A percentile compares a stretch with the other conserved stretches of the same genome.
Evolutionary conservation across 2,113 vertebrate genomes (phyloP).

Genomic region (Callocephalon fimbriatum): DNA sequence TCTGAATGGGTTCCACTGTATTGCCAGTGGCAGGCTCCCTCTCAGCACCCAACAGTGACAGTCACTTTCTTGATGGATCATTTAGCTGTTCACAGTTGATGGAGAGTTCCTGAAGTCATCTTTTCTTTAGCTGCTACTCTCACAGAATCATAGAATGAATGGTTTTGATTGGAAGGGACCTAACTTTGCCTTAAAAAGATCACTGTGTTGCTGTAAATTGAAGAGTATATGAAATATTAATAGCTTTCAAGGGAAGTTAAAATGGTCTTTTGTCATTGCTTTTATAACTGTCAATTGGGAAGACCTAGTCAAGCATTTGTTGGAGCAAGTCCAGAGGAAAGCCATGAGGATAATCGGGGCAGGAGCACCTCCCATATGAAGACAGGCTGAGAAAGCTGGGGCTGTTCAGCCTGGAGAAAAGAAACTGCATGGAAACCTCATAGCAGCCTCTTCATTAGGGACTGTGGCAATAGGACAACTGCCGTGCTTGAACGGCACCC

Average conservation of each 20-base stretch:
- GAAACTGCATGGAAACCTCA: background rate
- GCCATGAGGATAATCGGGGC: background rate
- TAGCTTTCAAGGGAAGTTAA: background rate
- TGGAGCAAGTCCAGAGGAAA: background rate
- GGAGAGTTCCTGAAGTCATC: background rate
- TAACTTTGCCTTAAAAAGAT: background rate
- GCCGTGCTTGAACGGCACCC: no score
- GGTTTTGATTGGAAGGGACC: background rate
- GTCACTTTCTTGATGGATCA: background rate
- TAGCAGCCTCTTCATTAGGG: background rate
- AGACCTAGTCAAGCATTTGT: background rate
- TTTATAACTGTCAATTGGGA: background rate
- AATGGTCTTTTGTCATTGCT: background rate
- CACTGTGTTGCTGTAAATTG: background rate
- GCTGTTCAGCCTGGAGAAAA: background rate
- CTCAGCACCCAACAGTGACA: accelerated
- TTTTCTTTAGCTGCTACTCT: background rate
- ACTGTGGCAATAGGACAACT: background rate
- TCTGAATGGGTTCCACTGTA: background rate
- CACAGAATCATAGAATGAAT: background rate
- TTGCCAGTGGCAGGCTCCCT: background rate
- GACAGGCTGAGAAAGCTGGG: background rate
- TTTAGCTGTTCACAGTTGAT: background rate
- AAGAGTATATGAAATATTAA: background rate
- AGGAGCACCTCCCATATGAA: background rate